A percentile compares a stretch with the other conserved stretches of the same genome.
Conservation (phyloP, 2,888 invertebrate genomes). For the Catocala nupta region DNA sequence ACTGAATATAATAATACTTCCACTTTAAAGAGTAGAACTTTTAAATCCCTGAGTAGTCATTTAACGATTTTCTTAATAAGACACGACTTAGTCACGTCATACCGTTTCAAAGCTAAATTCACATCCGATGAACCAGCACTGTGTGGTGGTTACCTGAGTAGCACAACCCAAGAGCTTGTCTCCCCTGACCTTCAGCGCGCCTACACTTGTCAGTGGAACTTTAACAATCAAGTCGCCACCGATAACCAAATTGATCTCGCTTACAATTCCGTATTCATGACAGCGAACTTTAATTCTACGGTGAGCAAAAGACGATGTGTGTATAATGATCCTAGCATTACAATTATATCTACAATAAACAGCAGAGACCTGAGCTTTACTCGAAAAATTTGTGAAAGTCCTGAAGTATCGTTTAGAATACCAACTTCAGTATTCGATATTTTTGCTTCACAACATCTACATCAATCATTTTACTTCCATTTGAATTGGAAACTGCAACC, state of each 20-base stretch:
- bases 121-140: conserved; percentile 86
- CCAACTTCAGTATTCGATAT: conserved; percentile 64
- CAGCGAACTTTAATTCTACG: conserved; percentile 62
- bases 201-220: conserved; percentile 74
- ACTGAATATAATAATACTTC: conserved; percentile 58
- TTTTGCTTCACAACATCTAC: conserved; percentile 58
- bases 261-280: conserved; percentile 65
- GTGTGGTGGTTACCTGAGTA: conserved; percentile 71
- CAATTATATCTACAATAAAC: conserved; percentile 48
- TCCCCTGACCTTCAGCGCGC: conserved; percentile 65
- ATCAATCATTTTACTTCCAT: conserved; percentile 74
- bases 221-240: conserved; percentile 42
- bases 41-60: conserved; percentile 89
- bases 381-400: conserved; percentile 62
- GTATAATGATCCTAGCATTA: conserved; percentile 62
- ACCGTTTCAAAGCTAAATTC: conserved; percentile 91
- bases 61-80: conserved; percentile 89
- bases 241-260: conserved; percentile 23
- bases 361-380: conserved; percentile 34
- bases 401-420: conserved; percentile 59
- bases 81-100: conserved; percentile 74
- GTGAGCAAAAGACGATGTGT: conserved; percentile 56
- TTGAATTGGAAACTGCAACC: conserved; percentile 70
- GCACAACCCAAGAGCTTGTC: conserved; percentile 60
- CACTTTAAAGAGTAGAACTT: conserved; percentile 40